These are phyloP conservation scores for Micropoecilia bifurca DNA, from an alignment of 2,797 vertebrate species.

Conservation along the genomic window DNA sequence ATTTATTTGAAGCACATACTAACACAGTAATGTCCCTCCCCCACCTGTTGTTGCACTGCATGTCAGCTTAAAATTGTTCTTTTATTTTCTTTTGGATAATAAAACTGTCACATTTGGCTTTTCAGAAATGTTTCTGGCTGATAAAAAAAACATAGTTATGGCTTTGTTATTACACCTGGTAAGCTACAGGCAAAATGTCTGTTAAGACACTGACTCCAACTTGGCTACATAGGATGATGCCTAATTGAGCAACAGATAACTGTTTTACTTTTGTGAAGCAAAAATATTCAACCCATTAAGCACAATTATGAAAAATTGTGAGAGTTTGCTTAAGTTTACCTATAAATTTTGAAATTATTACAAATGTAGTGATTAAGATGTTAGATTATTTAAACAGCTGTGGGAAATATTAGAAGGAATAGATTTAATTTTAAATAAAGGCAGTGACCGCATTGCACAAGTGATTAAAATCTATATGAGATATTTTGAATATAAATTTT, in stretches of 20 bases:
- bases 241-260: background rate
- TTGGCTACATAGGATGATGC: background rate
- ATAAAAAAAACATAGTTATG: background rate
- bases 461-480: background rate
- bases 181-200: background rate
- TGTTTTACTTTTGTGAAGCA: background rate
- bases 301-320: background rate
- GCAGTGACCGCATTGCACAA: background rate
- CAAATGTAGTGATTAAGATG: background rate
- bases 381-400: background rate
- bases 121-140: background rate
- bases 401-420: background rate
- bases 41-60: background rate
- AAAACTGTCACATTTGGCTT: background rate
- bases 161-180: background rate
- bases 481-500: background rate
- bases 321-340: background rate
- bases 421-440: background rate
- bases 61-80: background rate
- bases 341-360: background rate
- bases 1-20: background rate
- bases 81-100: background rate
- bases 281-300: background rate
- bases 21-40: background rate
- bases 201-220: background rate